phyloP scores from a whole-genome alignment of 2,888 invertebrate species.

The Amphipoea lucens region DNA sequence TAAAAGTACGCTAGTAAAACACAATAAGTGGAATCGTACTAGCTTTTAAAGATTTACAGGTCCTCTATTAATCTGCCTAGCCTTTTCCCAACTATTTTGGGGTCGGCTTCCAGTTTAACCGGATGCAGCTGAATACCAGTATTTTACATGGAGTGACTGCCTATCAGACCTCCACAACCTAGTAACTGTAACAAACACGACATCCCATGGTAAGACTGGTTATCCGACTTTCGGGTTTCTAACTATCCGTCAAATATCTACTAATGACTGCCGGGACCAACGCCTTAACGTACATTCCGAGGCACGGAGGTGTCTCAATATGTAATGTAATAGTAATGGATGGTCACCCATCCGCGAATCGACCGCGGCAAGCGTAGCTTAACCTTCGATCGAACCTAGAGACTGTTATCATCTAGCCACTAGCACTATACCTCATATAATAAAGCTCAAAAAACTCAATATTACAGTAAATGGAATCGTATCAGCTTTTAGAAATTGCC shows the following conservation, averaged over 20 bases:
- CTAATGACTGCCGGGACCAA: neutral
- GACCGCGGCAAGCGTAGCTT: no score
- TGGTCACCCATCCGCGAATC: neutral
- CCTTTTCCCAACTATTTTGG: neutral
- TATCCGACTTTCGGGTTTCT: neutral
- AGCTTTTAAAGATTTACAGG: neutral
- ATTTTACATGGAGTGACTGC: neutral
- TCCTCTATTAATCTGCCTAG: neutral
- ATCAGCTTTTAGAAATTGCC: neutral
- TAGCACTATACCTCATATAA: neutral
- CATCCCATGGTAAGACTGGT: neutral
- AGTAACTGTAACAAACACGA: neutral
- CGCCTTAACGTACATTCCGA: neutral
- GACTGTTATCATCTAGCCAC: neutral
- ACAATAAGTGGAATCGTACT: neutral
- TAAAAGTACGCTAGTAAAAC: constrained; percentile 3
- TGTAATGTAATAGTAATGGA: neutral
- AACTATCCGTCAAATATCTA: neutral
- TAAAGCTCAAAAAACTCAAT: neutral
- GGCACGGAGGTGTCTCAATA: no score
- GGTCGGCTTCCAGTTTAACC: neutral
- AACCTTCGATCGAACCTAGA: neutral
- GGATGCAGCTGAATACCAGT: neutral
- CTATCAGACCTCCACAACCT: neutral
- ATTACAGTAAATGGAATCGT: neutral